A percentile compares a stretch with the other conserved stretches of the same genome.
Evolutionary conservation across 2,888 invertebrate species (phyloP).

Genomic region (Listrodromus nycthemerus): DNA sequence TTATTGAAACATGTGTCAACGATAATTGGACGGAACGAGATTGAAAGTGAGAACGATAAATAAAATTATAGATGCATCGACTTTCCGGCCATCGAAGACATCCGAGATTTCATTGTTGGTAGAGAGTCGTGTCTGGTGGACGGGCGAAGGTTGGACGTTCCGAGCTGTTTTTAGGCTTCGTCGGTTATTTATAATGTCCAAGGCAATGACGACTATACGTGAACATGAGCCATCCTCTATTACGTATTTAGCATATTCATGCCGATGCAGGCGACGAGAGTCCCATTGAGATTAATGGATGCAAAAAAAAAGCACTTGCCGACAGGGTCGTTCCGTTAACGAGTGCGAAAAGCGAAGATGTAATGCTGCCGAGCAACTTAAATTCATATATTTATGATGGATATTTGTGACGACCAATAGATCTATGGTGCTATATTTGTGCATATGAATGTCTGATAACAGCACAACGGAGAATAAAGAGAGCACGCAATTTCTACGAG

Average conservation of each 20-base stretch:
- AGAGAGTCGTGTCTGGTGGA: background rate
- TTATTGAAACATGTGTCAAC: no score
- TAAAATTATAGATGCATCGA: background rate
- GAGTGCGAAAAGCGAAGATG: background rate
- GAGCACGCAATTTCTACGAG: background rate
- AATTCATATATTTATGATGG: background rate
- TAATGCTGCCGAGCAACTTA: background rate
- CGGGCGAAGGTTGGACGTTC: constrained; percentile 25
- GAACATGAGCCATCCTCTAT: constrained; percentile 32
- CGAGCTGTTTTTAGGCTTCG: constrained; percentile 32
- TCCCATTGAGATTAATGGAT: constrained; percentile 29
- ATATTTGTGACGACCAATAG: background rate
- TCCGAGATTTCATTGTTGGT: background rate
- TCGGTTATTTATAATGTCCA: constrained; percentile 63
- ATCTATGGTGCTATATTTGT: constrained; percentile 30
- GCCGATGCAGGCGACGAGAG: constrained; percentile 19
- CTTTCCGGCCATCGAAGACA: constrained; percentile 11
- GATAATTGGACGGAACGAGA: no score
- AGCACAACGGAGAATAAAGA: background rate
- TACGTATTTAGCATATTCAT: constrained; percentile 51
- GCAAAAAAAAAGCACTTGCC: background rate
- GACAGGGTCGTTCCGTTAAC: background rate
- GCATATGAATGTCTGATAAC: constrained; percentile 25
- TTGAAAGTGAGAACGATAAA: no score
- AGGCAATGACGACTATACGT: constrained; percentile 37